Conservation (phyloP, 2,888 invertebrate species). For the Seira musarum region DNA sequence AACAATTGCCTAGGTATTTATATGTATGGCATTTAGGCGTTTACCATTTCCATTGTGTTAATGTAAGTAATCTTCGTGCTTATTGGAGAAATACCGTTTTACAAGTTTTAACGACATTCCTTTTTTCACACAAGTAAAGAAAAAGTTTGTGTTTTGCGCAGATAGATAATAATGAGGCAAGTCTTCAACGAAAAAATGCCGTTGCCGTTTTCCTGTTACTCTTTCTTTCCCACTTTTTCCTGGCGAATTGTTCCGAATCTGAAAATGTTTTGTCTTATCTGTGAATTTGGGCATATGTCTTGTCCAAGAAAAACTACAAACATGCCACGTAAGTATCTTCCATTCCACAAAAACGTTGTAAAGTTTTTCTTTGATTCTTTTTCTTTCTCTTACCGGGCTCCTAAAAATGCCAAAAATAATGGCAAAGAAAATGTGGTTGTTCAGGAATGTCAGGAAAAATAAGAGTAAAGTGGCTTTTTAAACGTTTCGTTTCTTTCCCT, state of each 20-base stretch:
- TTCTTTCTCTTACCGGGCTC: not conserved
- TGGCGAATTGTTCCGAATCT: slow-evolving; percentile 23
- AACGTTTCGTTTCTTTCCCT: not conserved
- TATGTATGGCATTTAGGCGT: too few relatives aligned
- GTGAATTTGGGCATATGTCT: slow-evolving; percentile 41
- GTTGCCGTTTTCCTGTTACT: too few relatives aligned
- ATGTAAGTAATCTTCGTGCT: too few relatives aligned
- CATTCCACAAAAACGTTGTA: too few relatives aligned
- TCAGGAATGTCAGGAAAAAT: slow-evolving; percentile 6
- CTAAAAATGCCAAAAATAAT: slow-evolving; percentile 15
- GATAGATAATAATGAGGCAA: slow-evolving; percentile 45
- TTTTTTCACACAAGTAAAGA: too few relatives aligned
- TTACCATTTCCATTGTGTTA: too few relatives aligned
- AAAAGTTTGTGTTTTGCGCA: too few relatives aligned
- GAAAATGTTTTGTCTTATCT: slow-evolving; percentile 34
- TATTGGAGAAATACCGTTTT: too few relatives aligned
- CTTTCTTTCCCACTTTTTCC: slow-evolving; percentile 18
- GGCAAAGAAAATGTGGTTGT: slow-evolving; percentile 10
- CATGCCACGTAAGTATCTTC: not conserved
- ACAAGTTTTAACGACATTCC: too few relatives aligned
- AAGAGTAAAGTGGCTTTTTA: slow-evolving; percentile 9
- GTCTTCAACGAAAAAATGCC: not conserved
- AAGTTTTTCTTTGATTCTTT: not conserved
- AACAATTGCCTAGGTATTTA: too few relatives aligned
- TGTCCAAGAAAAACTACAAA: slow-evolving; percentile 4